Evolutionary conservation across 2,113 vertebrate species (phyloP), one percentile per base, ranked within the genome.

Genomic region (Hirundichthys speculiger): DNA sequence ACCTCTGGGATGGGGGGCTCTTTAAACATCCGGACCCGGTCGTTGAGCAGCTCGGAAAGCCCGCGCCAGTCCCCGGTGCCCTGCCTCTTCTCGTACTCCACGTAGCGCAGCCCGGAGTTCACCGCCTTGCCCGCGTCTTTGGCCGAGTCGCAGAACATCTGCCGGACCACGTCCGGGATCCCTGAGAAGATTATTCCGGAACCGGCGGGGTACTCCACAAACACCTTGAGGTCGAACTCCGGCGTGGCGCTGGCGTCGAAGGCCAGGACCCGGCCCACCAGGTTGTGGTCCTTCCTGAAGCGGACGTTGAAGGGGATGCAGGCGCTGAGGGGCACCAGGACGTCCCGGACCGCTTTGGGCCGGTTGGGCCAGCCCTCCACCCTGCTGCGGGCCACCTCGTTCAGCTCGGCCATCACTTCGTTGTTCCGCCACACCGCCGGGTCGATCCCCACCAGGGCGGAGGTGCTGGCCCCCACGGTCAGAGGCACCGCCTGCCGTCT

Each of bases 81-180:
- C 0, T 93, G 95, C 11, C 93, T 84, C 13, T 94, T 94, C 86
- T 96, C 95, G 0, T 96, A 96, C 13, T 96, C 95, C 50, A 96
- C 92, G 27, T 96, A 95, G 56, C 96, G 94, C 51, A 94, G 93
- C 8, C 94, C 95, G 0, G 95, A 96, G 10, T 93, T 96, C 70
- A 95, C 92, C 0, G 92, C 93, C 73, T 95, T 95, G 14, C 94
- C 93, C 0, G 93, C 92, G 7, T 94, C 94, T 75, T 95, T 94
- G 42, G 93, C 88, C 0, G 94, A 94, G 63, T 96, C 95, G 0
- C 94, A 93, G 69, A 95, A 96, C 95, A 96, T 96, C 88, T 95
- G 95, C 63, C 93, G 90, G 50, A 94, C 95, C 54, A 96, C 80
- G 0, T 93, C 93, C 6, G 95, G 86, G 43, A 94, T 83, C 1